Percentiles rank a stretch among this genome's conserved stretches.
Evolutionary conservation across 2,797 vertebrate genomes (phyloP).

Genomic region (Sciaenops ocellatus): DNA sequence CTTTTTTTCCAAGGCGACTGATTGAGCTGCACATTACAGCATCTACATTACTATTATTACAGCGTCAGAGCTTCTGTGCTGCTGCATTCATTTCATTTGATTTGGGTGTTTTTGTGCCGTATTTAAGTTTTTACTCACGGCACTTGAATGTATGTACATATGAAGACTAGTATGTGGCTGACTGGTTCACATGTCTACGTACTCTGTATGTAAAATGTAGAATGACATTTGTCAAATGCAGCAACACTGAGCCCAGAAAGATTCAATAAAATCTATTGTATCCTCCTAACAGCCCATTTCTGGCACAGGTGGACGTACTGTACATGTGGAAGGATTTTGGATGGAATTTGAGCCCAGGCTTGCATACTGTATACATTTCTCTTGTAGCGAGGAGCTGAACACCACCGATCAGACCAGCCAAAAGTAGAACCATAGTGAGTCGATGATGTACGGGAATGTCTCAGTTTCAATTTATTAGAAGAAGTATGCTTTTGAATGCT

Average conservation of each 20-base stretch:
- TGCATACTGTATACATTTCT: constrained; percentile 34
- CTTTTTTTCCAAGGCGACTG: constrained; percentile 11
- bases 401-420: constrained; percentile 57
- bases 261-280: no score
- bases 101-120: no score
- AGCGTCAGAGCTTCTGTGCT: no score
- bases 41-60: not conserved
- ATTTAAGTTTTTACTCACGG: no score
- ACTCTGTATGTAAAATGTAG: no score
- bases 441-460: constrained; percentile 68
- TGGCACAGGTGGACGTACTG: not conserved
- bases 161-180: no score
- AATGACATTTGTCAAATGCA: no score
- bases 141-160: no score
- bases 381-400: constrained; percentile 49
- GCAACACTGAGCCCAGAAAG: no score
- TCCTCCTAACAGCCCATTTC: constrained; percentile 2
- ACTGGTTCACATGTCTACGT: no score
- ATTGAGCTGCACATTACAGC: constrained; percentile 23
- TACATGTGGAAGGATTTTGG: constrained; percentile 7
- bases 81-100: no score
- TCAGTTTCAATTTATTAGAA: constrained; percentile 70
- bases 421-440: constrained; percentile 63
- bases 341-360: constrained; percentile 35
- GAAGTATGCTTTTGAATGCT: constrained; percentile 81